A percentile compares a stretch with the other conserved stretches of the same genome.
phyloP scores from a whole-genome alignment of 1,140 invertebrate genomes.

The Drosophila simulans region DNA sequence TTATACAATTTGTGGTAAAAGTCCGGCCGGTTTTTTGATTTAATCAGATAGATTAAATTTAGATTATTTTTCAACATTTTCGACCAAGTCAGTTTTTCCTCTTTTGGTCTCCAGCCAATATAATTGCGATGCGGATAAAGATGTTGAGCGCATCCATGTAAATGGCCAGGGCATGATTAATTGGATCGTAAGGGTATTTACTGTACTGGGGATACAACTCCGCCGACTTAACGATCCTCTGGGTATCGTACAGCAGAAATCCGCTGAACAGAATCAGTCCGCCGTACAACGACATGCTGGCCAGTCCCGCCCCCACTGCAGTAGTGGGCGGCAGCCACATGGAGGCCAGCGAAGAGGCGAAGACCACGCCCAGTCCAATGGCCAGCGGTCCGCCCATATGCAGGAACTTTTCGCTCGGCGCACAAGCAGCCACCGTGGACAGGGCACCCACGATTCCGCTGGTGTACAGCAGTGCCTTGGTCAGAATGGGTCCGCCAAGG shows the following conservation, averaged over 20 bases:
- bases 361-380: slow-evolving; percentile 97
- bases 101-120: slow-evolving; percentile 88
- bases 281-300: slow-evolving; percentile 97
- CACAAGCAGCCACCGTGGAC: slow-evolving; percentile 96
- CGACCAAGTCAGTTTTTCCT: slow-evolving; percentile 3
- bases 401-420: slow-evolving; percentile 98
- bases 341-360: slow-evolving; percentile 95
- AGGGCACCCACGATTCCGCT: slow-evolving; percentile 97
- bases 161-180: slow-evolving; percentile 97
- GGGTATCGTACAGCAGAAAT: slow-evolving; percentile 98
- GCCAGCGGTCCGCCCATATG: slow-evolving; percentile 96
- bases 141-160: slow-evolving; percentile 99
- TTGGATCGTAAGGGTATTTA: slow-evolving; percentile 93
- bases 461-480: slow-evolving; percentile 96
- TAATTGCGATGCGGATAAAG: slow-evolving; percentile 96
- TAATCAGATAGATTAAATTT: too few relatives aligned
- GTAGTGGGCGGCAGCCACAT: slow-evolving; percentile 97
- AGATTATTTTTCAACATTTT: slow-evolving; percentile 5
- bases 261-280: slow-evolving; percentile 96
- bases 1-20: background rate
- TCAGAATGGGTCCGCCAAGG: slow-evolving; percentile 94
- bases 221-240: slow-evolving; percentile 94
- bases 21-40: background rate
- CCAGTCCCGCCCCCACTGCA: slow-evolving; percentile 93
- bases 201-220: slow-evolving; percentile 91